Evolutionary conservation across 2,888 invertebrate genomes (phyloP), one percentile per base, ranked within the genome.

Genomic region (Pyralis farinalis): DNA sequence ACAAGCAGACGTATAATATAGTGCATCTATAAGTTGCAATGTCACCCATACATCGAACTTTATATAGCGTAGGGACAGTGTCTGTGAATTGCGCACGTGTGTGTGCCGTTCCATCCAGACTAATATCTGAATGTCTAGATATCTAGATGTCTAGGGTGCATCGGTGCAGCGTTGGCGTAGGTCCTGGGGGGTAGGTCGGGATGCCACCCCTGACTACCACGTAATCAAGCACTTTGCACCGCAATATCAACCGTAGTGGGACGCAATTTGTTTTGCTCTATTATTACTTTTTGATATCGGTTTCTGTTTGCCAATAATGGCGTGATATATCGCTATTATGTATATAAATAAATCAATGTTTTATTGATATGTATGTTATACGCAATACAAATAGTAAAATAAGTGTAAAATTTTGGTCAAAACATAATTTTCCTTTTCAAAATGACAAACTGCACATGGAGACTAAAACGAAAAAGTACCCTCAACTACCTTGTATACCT

Each of bases 101-200:
- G 59, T 50, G 55, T 53, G 53, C 55, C 50, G 48, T 41, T 50
- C 27, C 16, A 61, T 55, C 63, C 63, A 69, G 70, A 69, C 66
- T 42, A 44, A 47, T 61, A 63, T 62, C 65, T 69, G 68, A 68
- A 62, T 65, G 55, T 63, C 69, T 73, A 73, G 70, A 55, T 59
- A 53, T 69, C 75, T 81, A 80, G 81, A 77, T 70, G 63, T 62
- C 67, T 71, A 63, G 71, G 73, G 71, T 85, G 83, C 84, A 83
- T 76, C 74, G 72, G 51, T 83, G 85, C 85, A 83, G 55, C 56
- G 82, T 86, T 86, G 74, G 73, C 66, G 72, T 82, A 85, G 85
- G 85, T 85, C 74, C 68, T 61, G 71, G 69, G 74, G 76, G 55
- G 48, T 44, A 52, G 67, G 65, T 70, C 69, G 69, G 57, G 54